Percentiles rank a stretch among this genome's conserved stretches.
Evolutionary conservation across 2,113 vertebrate species (phyloP).

Genomic region (Cisticola juncidis): DNA sequence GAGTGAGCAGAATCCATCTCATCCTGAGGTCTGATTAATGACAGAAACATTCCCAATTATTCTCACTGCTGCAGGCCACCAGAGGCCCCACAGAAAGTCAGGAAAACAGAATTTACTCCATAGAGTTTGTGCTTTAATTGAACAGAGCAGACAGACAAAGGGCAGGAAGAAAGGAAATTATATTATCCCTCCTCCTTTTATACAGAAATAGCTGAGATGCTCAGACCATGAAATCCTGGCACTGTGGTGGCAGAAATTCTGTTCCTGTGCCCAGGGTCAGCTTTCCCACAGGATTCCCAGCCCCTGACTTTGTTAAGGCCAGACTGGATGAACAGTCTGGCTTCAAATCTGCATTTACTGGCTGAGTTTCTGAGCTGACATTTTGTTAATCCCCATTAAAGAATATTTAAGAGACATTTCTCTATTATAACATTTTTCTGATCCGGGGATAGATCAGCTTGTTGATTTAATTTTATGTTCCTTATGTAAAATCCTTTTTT

Average conservation of each 20-base stretch:
- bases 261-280: neutral
- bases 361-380: neutral
- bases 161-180: neutral
- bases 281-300: neutral
- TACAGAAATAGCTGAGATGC: slow-evolving; percentile 17
- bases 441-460: neutral
- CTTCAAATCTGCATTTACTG: neutral
- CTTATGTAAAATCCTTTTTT: neutral
- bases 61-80: neutral
- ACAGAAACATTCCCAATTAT: neutral
- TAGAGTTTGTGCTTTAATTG: neutral
- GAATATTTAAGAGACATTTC: neutral
- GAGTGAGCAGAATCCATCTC: neutral
- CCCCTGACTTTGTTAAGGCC: neutral
- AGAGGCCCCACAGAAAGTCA: neutral
- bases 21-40: neutral
- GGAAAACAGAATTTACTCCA: neutral
- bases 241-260: neutral
- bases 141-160: slow-evolving; percentile 7
- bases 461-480: neutral
- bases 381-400: neutral
- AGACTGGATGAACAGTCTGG: neutral
- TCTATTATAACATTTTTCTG: neutral
- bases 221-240: slow-evolving; percentile 27
- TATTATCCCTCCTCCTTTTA: neutral